phyloP scores from a whole-genome alignment of 2,888 invertebrate genomes.

The Leptopilina syphax region DNA sequence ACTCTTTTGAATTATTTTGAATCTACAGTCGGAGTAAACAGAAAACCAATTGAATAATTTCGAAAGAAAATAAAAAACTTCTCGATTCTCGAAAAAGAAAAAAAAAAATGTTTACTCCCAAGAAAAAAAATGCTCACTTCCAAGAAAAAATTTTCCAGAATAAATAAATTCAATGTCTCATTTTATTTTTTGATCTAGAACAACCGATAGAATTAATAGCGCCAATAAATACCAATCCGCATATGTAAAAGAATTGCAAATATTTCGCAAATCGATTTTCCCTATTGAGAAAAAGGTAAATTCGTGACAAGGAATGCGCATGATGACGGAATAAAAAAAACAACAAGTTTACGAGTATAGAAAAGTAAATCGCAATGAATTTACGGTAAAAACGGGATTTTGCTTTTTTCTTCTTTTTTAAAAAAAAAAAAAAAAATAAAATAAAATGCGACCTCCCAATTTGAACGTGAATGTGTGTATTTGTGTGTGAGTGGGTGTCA shows the following conservation, averaged over 20 bases:
- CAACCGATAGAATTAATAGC: constrained; percentile 5
- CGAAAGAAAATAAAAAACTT: too few species aligned
- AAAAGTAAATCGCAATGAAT: constrained; percentile 24
- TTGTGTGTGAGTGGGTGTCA: constrained; percentile 52
- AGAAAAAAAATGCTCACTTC: too few species aligned
- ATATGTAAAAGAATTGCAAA: background rate
- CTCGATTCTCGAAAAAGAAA: too few species aligned
- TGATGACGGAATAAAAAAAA: background rate
- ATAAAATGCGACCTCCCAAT: constrained; percentile 50
- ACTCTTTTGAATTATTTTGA: too few species aligned
- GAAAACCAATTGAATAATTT: too few species aligned
- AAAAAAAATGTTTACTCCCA: too few species aligned
- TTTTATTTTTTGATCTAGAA: constrained; percentile 10
- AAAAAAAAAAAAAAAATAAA: background rate
- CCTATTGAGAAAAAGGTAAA: background rate
- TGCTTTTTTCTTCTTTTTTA: background rate
- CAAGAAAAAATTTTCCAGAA: background rate
- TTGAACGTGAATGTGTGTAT: constrained; percentile 44
- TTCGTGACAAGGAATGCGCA: background rate
- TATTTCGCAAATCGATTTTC: constrained; percentile 9
- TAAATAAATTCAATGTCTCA: too few species aligned
- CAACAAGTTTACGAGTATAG: background rate
- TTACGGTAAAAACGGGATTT: constrained; percentile 4
- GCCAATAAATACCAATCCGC: background rate
- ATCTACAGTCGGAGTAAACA: too few species aligned